A percentile compares a stretch with the other conserved stretches of the same genome.
These are phyloP conservation scores for Merodon equestris DNA, from an alignment of 2,888 invertebrate species.

Conservation along the genomic window DNA sequence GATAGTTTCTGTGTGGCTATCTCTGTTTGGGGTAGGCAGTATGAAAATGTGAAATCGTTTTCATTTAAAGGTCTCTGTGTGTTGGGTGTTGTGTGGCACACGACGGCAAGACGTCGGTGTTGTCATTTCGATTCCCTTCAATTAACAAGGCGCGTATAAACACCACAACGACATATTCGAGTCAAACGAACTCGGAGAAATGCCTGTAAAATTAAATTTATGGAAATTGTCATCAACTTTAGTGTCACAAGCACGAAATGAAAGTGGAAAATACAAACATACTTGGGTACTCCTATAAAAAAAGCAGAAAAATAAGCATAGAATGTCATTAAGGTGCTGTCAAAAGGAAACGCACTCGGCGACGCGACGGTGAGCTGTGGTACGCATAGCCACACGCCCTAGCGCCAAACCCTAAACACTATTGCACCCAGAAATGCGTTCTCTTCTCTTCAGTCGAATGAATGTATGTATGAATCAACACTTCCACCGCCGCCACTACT, in stretches of 20 bases:
- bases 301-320: constrained; percentile 5
- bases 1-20: constrained; percentile 8
- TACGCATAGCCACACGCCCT: constrained; percentile 18
- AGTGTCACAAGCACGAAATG: constrained; percentile 54
- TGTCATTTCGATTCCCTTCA: constrained; percentile 63
- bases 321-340: constrained; percentile 34
- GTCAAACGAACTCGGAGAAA: constrained; percentile 25
- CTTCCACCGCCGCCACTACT: constrained; percentile 6
- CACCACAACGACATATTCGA: constrained; percentile 7
- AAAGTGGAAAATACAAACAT: constrained; percentile 64
- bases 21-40: constrained; percentile 27
- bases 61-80: constrained; percentile 38
- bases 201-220: constrained; percentile 52
- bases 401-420: constrained; percentile 47
- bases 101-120: constrained; percentile 49
- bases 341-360: constrained; percentile 46
- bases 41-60: constrained; percentile 61
- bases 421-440: constrained; percentile 59
- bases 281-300: background rate
- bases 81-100: constrained; percentile 14
- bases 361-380: background rate
- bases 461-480: constrained; percentile 49
- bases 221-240: constrained; percentile 59
- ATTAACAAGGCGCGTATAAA: constrained; percentile 59
- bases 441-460: background rate